These are phyloP conservation scores for Clarias pachynema DNA, from an alignment of 2,797 vertebrate species.

Conservation along the genomic window DNA sequence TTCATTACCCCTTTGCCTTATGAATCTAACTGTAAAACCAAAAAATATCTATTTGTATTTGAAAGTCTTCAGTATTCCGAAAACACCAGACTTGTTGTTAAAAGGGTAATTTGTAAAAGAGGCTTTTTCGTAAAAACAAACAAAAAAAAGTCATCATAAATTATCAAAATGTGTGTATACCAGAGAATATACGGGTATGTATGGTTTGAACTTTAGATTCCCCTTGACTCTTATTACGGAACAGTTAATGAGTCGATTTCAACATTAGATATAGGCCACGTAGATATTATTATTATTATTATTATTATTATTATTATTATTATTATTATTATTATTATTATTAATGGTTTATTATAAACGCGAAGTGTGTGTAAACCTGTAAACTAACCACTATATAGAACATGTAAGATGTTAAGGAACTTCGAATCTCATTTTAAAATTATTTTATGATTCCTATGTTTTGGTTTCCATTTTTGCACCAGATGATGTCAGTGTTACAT, in stretches of 20 bases:
- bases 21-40: background rate
- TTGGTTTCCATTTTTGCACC: constrained; percentile 37
- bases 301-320: too few species aligned
- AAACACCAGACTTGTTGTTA: background rate
- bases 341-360: background rate
- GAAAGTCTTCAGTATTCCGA: background rate
- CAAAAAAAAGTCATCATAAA: background rate
- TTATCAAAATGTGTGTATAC: background rate
- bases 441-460: background rate
- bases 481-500: constrained; percentile 67
- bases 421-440: background rate
- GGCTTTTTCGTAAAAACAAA: too few species aligned
- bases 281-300: too few species aligned
- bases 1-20: background rate
- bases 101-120: background rate
- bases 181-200: background rate
- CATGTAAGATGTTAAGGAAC: background rate
- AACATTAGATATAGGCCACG: background rate
- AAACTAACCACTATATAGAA: background rate
- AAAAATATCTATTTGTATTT: background rate
- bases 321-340: background rate
- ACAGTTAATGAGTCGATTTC: too few species aligned
- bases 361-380: too few species aligned
- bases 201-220: background rate
- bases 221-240: background rate